Conservation (phyloP, 2,797 vertebrate genomes). For the Artibeus lituratus region DNA sequence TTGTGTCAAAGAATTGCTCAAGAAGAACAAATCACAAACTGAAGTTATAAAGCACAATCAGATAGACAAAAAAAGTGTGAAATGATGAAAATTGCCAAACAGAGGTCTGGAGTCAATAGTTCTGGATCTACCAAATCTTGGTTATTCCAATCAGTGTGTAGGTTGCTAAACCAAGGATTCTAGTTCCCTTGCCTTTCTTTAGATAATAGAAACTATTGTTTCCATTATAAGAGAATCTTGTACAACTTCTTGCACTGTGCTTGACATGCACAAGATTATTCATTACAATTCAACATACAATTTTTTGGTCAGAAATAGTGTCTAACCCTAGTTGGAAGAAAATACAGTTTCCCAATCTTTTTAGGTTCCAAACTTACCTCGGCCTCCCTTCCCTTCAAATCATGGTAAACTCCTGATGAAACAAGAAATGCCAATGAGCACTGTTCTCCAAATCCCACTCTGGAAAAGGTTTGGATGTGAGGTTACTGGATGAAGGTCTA, state of each 20-base stretch:
- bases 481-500: slow-evolving; percentile 4
- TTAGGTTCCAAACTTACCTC: neutral
- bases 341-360: neutral
- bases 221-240: neutral
- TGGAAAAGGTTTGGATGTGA: slow-evolving; percentile 34
- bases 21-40: neutral
- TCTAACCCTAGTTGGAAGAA: neutral
- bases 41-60: neutral
- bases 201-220: neutral
- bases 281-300: neutral
- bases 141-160: neutral
- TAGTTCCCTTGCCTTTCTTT: neutral
- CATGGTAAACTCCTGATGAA: neutral
- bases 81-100: neutral
- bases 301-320: neutral
- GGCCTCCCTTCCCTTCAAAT: neutral
- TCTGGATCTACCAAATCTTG: neutral
- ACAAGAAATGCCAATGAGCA: neutral
- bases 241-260: neutral
- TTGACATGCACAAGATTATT: neutral
- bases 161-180: neutral
- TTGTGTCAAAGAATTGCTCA: neutral
- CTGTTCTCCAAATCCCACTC: neutral
- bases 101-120: neutral
- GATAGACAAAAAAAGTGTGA: neutral